A percentile compares a stretch with the other conserved stretches of the same genome.
phyloP scores from a whole-genome alignment of 2,888 invertebrate genomes.

The Lydus trimaculatus region DNA sequence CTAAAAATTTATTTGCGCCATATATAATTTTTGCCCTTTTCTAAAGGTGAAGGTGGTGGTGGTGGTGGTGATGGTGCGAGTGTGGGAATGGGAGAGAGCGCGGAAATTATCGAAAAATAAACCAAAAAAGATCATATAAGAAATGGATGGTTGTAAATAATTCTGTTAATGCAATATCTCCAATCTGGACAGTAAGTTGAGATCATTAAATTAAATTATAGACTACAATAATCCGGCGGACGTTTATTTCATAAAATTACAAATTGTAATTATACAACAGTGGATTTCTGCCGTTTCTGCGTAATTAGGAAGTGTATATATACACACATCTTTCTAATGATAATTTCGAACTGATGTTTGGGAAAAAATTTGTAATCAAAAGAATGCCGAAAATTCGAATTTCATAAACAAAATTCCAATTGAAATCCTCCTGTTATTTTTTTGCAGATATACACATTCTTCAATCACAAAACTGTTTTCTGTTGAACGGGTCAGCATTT shows the following conservation, averaged over 20 bases:
- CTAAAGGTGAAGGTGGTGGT: too few relatives aligned
- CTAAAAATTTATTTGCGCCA: neutral
- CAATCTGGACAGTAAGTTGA: constrained; percentile 28
- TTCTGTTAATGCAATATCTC: constrained; percentile 27
- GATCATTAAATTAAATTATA: constrained; percentile 30
- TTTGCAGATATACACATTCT: neutral
- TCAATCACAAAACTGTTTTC: constrained; percentile 1
- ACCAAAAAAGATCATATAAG: neutral
- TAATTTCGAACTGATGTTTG: too few relatives aligned
- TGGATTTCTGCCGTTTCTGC: too few relatives aligned
- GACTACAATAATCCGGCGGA: constrained; percentile 13
- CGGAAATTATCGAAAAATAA: neutral
- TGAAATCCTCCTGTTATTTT: neutral
- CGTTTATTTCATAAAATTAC: constrained; percentile 8
- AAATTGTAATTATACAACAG: too few relatives aligned
- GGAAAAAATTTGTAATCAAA: neutral
- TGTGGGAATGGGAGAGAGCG: too few relatives aligned
- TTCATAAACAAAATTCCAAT: constrained; percentile 4
- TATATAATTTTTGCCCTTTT: constrained; percentile 8
- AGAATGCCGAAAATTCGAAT: neutral
- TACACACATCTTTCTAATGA: too few relatives aligned
- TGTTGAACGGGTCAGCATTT: constrained; percentile 29
- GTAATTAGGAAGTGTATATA: too few relatives aligned
- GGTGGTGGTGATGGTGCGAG: too few relatives aligned
- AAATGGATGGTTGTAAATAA: constrained; percentile 17